Conservation (phyloP, 2,888 invertebrate genomes). For the Lasius fuliginosus region DNA sequence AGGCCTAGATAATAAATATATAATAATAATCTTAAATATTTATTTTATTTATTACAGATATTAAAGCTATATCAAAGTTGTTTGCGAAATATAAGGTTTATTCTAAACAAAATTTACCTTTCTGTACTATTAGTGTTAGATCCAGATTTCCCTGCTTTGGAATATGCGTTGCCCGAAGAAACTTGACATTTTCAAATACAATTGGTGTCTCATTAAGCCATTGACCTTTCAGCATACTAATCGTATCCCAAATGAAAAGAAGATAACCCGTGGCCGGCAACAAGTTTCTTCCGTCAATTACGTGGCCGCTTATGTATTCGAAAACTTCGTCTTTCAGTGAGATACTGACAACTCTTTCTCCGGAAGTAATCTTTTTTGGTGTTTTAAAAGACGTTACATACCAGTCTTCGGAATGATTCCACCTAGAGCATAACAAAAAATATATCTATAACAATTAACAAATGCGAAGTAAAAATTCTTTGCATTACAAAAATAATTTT, state of each 20-base stretch:
- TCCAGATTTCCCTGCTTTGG: conserved; percentile 88
- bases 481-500: too few relatives aligned
- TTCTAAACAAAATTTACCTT: conserved; percentile 82
- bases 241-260: conserved; percentile 92
- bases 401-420: conserved; percentile 95
- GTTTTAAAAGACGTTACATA: conserved; percentile 91
- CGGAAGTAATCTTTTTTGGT: conserved; percentile 90
- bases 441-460: neutral
- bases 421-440: conserved; percentile 86
- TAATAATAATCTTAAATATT: too few relatives aligned
- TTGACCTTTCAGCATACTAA: conserved; percentile 90
- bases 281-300: conserved; percentile 94
- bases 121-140: conserved; percentile 88
- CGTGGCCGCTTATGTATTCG: conserved; percentile 92
- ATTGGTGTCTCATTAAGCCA: conserved; percentile 90
- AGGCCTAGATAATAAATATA: conserved; percentile 78
- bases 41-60: too few relatives aligned
- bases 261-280: conserved; percentile 96
- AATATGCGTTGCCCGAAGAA: conserved; percentile 94
- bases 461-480: neutral
- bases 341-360: conserved; percentile 89
- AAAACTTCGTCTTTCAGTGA: conserved; percentile 90
- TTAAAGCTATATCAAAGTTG: too few relatives aligned
- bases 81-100: too few relatives aligned
- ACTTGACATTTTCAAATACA: conserved; percentile 94